Conservation (phyloP, 2,113 vertebrate genomes). For the Noctilio leporinus region DNA sequence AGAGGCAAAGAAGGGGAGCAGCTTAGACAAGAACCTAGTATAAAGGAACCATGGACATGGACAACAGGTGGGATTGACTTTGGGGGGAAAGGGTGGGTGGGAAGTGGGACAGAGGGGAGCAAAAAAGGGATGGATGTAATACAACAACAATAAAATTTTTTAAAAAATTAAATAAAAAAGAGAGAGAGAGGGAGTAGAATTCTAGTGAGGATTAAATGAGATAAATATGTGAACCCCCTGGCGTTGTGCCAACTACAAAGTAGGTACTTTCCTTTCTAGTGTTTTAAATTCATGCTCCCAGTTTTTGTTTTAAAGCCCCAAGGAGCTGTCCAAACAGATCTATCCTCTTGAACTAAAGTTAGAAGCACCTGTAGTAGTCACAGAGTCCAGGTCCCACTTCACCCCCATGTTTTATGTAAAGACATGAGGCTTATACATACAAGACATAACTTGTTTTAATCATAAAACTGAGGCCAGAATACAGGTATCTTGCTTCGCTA, state of each 20-base stretch:
- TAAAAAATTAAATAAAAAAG: too few species aligned
- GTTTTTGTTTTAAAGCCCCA: background rate
- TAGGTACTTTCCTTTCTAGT: background rate
- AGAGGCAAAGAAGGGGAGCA: too few species aligned
- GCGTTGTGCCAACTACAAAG: background rate
- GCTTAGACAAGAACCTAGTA: too few species aligned
- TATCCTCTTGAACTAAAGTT: background rate
- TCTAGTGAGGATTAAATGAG: conserved; percentile 11
- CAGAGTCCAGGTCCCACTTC: background rate
- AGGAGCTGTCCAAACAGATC: background rate
- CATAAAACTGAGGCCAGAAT: background rate
- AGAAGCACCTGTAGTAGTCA: background rate
- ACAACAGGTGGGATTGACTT: too few species aligned
- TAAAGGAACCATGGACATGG: too few species aligned
- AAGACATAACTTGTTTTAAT: fast-evolving
- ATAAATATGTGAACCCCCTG: background rate
- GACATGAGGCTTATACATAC: background rate
- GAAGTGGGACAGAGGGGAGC: too few species aligned
- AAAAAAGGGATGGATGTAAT: too few species aligned
- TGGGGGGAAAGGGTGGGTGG: too few species aligned
- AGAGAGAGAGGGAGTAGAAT: too few species aligned
- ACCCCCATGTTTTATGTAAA: background rate
- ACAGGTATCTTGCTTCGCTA: background rate
- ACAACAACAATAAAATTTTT: too few species aligned
- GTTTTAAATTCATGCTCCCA: background rate